Evolutionary conservation across 2,888 invertebrate species (phyloP), one percentile per base, ranked within the genome.

Genomic region (Bembecia ichneumoniformis): DNA sequence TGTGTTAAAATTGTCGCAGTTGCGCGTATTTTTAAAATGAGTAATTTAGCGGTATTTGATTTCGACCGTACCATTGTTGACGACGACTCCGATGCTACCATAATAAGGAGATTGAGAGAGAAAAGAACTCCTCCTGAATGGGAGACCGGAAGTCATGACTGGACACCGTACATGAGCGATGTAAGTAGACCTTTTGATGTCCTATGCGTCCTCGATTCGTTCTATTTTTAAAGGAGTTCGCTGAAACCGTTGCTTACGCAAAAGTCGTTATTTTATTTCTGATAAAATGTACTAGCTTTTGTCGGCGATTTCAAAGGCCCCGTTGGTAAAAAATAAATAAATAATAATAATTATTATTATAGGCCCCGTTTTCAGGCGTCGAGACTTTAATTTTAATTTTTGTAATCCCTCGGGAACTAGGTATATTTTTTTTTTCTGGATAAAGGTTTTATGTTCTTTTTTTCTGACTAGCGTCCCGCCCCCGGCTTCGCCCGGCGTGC

Each of bases 151-250:
- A 78, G 64, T 48, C 64, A 73, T 10, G 84, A 87, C 53, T 87
- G 87, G 87, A 86, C 84, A 0, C 87, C 86, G 0, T 87, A 86
- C 44, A 87, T 87, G 87, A 82, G 78, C 52, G 76, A 82, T 63
- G 87, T 84, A 61, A 83, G 84, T 73, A 16, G 7, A 44, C 15
- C 28, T 34, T 46, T 46, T 46, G n/a, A 16, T 28, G 13, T 16
- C 28, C 28, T 28, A 9, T 28, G 28, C 28, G 28, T 28, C 28
- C 28, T 28, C 9, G 28, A 28, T 28, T 28, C 28, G 9, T 28
- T 28, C 28, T 28, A 28, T 28, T 28, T 28, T 28, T 28, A 28
- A 28, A 28, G 3, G 28, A 9, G 11, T 15, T 40, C 13, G 3
- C 44, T 4, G 16, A 44, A 10, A 14, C 15, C 14, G n/a, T 14